Evolutionary conservation across 2,113 vertebrate species (phyloP).

Genomic region (Prolemur simus): DNA sequence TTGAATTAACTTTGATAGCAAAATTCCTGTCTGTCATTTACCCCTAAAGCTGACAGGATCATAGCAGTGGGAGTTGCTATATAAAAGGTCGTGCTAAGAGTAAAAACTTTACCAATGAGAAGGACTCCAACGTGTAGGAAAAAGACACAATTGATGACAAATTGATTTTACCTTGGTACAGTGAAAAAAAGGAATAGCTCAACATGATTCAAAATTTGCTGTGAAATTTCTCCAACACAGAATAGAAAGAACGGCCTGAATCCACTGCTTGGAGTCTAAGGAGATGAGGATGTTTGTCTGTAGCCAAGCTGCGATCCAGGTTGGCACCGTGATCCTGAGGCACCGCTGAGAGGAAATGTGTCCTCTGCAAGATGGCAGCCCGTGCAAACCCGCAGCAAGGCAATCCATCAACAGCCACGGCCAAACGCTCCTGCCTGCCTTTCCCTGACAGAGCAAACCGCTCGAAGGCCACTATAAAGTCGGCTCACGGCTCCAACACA

Average conservation of each 20-base stretch:
- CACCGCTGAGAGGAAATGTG: neutral
- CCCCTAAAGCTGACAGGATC: slow-evolving; percentile 42
- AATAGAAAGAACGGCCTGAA: neutral
- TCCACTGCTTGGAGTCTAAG: neutral
- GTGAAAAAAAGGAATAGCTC: neutral
- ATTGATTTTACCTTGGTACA: neutral
- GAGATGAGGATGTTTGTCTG: neutral
- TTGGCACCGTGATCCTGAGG: neutral
- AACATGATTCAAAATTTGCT: neutral
- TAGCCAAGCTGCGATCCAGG: neutral
- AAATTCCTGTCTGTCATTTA: slow-evolving; percentile 58
- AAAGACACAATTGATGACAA: neutral
- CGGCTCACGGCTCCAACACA: neutral
- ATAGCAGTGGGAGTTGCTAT: slow-evolving; percentile 21
- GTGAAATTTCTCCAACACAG: neutral
- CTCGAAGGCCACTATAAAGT: neutral
- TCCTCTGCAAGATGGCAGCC: neutral
- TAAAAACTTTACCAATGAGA: neutral
- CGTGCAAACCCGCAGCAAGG: neutral
- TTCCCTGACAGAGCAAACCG: neutral
- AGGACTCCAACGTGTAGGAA: neutral
- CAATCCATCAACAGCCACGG: neutral
- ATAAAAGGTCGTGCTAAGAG: neutral
- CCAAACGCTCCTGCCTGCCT: neutral
- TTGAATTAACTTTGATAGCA: slow-evolving; percentile 57